A percentile compares a stretch with the other conserved stretches of the same genome.
phyloP scores from a whole-genome alignment of 2,888 invertebrate genomes.

The Diogma glabrata region DNA sequence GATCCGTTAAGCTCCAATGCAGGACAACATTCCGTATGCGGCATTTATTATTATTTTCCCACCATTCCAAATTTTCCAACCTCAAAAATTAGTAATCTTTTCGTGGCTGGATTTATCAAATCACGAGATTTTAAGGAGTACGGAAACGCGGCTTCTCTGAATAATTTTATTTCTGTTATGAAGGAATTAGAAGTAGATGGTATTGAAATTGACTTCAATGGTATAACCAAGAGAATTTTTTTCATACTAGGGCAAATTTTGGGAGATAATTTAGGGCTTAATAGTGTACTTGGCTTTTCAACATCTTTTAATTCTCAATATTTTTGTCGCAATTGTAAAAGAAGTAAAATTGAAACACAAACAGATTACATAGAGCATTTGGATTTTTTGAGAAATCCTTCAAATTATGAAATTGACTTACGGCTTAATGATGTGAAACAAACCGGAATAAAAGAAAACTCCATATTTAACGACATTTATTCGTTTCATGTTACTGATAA shows the following conservation, averaged over 20 bases:
- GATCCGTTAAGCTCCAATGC: background rate
- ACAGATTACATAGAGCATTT: no score
- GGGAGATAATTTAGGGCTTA: constrained; percentile 10
- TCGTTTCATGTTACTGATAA: no score
- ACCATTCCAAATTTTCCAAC: background rate
- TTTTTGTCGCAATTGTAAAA: no score
- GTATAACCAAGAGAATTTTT: background rate
- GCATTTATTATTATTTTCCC: constrained; percentile 1
- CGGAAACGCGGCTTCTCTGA: background rate
- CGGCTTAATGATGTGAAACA: no score
- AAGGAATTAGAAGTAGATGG: constrained; percentile 10
- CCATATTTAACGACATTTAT: no score
- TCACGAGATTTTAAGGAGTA: background rate
- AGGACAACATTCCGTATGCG: background rate
- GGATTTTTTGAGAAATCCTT: no score
- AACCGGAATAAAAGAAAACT: no score
- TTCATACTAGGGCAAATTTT: constrained; percentile 9
- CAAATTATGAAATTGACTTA: no score
- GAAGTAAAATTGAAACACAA: no score
- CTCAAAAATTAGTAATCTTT: background rate
- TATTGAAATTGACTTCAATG: background rate
- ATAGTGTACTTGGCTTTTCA: constrained; percentile 8
- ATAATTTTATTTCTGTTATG: constrained; percentile 1
- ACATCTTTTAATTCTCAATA: constrained; percentile 6
- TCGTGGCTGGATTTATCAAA: background rate